Conservation (phyloP, 2,797 vertebrate species). For the Tapirus indicus region DNA sequence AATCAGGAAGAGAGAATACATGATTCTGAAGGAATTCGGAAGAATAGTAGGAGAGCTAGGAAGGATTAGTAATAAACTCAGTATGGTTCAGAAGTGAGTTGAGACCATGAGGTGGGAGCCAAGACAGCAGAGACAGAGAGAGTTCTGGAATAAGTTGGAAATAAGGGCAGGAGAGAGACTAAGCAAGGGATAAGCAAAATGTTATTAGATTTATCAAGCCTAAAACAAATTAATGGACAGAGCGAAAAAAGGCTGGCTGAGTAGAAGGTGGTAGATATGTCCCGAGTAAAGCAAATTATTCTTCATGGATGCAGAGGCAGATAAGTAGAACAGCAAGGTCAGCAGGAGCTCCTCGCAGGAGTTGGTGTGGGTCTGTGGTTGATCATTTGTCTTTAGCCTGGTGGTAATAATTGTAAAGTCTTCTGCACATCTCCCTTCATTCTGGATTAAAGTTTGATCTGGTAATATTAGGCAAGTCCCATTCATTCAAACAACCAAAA, state of each 20-base stretch:
- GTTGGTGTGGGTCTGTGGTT: background rate
- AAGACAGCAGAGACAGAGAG: background rate
- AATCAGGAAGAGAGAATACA: background rate
- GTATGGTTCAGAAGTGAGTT: background rate
- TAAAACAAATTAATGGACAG: background rate
- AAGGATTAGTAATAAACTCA: background rate
- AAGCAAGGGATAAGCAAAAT: background rate
- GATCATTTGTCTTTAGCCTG: background rate
- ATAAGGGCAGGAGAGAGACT: background rate
- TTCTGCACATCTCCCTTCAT: background rate
- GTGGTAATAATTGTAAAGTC: background rate
- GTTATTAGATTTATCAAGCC: background rate
- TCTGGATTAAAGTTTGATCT: background rate
- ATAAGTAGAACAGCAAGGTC: background rate
- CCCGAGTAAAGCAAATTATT: background rate
- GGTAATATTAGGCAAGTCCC: background rate
- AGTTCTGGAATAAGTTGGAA: background rate
- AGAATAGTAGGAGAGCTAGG: background rate
- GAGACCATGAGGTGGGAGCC: background rate
- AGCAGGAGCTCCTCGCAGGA: background rate
- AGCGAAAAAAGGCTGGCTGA: background rate
- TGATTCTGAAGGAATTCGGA: background rate
- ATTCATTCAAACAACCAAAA: background rate
- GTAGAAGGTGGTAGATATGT: background rate
- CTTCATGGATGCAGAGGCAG: background rate